phyloP scores from a whole-genome alignment of 2,888 invertebrate genomes.

The Plagiodera versicolora region DNA sequence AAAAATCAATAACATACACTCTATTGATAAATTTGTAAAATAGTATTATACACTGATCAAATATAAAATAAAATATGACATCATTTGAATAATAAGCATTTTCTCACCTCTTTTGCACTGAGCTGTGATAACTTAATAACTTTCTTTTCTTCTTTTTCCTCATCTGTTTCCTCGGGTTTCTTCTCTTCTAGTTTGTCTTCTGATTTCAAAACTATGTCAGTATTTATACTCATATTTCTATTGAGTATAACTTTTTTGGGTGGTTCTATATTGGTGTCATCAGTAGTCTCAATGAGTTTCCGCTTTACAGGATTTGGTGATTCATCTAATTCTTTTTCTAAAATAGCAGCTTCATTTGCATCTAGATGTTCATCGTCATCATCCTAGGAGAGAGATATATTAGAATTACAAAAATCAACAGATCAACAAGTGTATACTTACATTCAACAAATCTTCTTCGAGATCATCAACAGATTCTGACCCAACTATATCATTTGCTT shows the following conservation, averaged over 20 bases:
- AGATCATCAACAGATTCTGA: conserved; percentile 58
- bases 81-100: not conserved
- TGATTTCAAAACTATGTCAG: conserved; percentile 29
- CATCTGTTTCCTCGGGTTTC: conserved; percentile 33
- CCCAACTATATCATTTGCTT: conserved; percentile 43
- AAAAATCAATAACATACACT: conserved; percentile 29
- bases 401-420: no score
- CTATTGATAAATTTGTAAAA: not conserved
- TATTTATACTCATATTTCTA: conserved; percentile 50
- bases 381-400: conserved; percentile 38
- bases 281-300: conserved; percentile 37
- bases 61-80: no score
- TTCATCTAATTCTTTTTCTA: conserved; percentile 47
- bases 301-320: conserved; percentile 42
- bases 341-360: conserved; percentile 47
- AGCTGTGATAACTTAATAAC: conserved; percentile 63
- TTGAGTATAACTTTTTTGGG: conserved; percentile 68
- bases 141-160: conserved; percentile 53
- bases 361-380: conserved; percentile 52
- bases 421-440: conserved; percentile 41
- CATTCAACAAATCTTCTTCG: conserved; percentile 62
- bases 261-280: conserved; percentile 44
- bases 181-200: conserved; percentile 35
- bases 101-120: conserved; percentile 60
- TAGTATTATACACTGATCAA: not conserved